A percentile compares a stretch with the other conserved stretches of the same genome.
These are phyloP conservation scores for Laupala kohalensis DNA, from an alignment of 1,140 invertebrate species.

Conservation along the genomic window DNA sequence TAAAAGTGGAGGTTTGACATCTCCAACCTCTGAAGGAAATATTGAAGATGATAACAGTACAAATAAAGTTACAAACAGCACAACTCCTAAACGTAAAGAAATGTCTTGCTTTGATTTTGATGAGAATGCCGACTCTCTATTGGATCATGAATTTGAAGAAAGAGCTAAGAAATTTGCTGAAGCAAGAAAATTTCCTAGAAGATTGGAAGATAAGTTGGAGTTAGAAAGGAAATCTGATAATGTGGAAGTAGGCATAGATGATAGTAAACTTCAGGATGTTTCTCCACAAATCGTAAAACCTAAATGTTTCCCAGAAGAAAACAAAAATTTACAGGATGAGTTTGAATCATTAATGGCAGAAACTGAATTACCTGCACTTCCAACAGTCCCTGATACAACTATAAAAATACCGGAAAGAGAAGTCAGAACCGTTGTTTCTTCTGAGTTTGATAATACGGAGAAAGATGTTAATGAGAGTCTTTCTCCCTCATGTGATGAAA, in stretches of 20 bases:
- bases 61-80: constrained; percentile 5
- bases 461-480: too few species aligned
- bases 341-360: constrained; percentile 39
- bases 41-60: background rate
- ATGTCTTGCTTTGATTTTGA: constrained; percentile 36
- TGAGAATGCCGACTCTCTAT: constrained; percentile 34
- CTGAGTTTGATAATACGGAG: constrained; percentile 16
- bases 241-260: background rate
- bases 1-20: constrained; percentile 1
- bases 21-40: background rate
- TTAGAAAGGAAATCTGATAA: background rate
- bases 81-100: constrained; percentile 15
- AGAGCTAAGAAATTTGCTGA: constrained; percentile 12
- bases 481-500: too few species aligned
- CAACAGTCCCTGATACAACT: constrained; percentile 20
- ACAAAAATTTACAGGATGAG: constrained; percentile 22
- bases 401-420: constrained; percentile 24
- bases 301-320: constrained; percentile 4
- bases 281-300: background rate
- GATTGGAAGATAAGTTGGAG: constrained; percentile 18
- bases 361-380: constrained; percentile 37
- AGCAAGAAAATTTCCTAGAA: constrained; percentile 33
- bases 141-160: constrained; percentile 7
- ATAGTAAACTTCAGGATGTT: background rate
- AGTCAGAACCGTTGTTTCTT: constrained; percentile 18